phyloP scores from a whole-genome alignment of 1,140 invertebrate species.

The Stegodyphus dumicola region DNA sequence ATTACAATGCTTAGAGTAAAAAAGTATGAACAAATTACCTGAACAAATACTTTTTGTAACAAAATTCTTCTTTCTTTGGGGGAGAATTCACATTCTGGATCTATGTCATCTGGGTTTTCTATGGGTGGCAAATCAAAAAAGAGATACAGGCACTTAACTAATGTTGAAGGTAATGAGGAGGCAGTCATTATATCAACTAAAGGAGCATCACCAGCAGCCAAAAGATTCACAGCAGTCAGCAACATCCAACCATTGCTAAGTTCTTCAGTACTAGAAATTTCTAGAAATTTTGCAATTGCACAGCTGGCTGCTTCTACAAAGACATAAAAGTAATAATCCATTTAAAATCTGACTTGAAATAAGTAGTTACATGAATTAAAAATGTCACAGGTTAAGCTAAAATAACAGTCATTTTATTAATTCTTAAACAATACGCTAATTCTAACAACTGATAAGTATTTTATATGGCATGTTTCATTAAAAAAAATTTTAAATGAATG shows the following conservation, averaged over 20 bases:
- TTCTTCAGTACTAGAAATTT: conserved; percentile 80
- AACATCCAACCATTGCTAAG: conserved; percentile 97
- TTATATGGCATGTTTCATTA: no score
- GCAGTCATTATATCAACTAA: conserved; percentile 94
- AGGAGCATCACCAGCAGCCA: conserved; percentile 84
- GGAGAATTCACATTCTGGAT: conserved; percentile 87
- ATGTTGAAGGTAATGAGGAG: conserved; percentile 93
- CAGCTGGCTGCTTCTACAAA: conserved; percentile 86
- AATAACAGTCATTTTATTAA: no score
- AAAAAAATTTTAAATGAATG: no score
- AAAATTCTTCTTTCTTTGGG: conserved; percentile 89
- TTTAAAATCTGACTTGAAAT: not conserved
- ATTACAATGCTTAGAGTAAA: not conserved
- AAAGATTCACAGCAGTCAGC: conserved; percentile 85
- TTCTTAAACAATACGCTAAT: no score
- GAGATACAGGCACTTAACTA: conserved; percentile 98
- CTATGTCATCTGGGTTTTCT: conserved; percentile 74
- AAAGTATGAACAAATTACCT: conserved; percentile 72
- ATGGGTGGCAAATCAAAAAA: conserved; percentile 94
- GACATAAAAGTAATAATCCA: conserved; percentile 6
- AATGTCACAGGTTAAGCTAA: no score
- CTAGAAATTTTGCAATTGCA: conserved; percentile 95
- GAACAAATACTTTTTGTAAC: conserved; percentile 96
- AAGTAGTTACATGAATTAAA: no score
- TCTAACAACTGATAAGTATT: no score